Conservation (phyloP, 2,888 invertebrate species). For the Petrolisthes cinctipes region DNA sequence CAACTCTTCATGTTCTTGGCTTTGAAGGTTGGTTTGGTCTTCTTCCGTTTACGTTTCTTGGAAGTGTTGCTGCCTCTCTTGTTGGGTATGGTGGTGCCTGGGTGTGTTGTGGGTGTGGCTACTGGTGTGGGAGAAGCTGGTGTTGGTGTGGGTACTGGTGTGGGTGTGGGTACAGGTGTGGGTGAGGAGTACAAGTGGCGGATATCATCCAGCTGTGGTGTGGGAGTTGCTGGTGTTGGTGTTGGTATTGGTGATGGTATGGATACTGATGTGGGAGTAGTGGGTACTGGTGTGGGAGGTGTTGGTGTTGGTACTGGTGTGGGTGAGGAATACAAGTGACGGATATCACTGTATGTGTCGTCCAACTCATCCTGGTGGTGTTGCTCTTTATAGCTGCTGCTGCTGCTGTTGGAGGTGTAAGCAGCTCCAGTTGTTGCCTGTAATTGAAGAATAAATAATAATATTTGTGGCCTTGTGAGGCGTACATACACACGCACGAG, state of each 20-base stretch:
- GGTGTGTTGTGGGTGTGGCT: background rate
- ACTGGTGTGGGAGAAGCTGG: too few species aligned
- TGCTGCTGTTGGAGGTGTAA: background rate
- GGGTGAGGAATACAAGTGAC: slow-evolving; percentile 42
- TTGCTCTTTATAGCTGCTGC: background rate
- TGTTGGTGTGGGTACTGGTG: too few species aligned
- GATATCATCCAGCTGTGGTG: slow-evolving; percentile 21
- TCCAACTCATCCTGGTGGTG: slow-evolving; percentile 33
- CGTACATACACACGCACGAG: too few species aligned
- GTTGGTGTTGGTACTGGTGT: background rate
- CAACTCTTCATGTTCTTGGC: slow-evolving; percentile 41
- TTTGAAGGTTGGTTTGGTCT: slow-evolving; percentile 47
- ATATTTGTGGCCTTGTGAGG: too few species aligned
- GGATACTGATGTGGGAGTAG: background rate
- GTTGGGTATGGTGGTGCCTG: background rate
- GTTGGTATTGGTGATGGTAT: background rate
- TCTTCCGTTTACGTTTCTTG: slow-evolving; percentile 37
- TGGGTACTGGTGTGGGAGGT: background rate
- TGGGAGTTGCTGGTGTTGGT: background rate
- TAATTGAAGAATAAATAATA: background rate
- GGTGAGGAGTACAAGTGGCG: slow-evolving; percentile 45
- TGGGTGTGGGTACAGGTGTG: slow-evolving; percentile 10
- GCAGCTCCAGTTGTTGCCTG: background rate
- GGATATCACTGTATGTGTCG: slow-evolving; percentile 43
- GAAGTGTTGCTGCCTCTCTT: background rate